phyloP scores from a whole-genome alignment of 2,797 vertebrate genomes.

The Paratrypauchen microcephalus region DNA sequence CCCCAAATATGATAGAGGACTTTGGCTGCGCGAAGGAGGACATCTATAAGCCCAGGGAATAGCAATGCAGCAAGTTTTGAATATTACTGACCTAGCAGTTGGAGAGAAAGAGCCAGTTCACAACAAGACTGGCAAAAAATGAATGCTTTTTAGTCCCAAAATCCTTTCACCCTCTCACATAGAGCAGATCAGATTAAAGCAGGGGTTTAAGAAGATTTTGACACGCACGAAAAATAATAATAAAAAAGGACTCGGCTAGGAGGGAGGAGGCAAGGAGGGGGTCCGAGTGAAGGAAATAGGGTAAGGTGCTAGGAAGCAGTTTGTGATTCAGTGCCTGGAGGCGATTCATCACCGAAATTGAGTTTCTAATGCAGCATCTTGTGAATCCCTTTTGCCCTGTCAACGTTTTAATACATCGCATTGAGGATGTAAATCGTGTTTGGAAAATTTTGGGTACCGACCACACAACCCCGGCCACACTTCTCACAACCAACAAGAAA shows the following conservation, averaged over 20 bases:
- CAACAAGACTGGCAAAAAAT: conserved; percentile 90
- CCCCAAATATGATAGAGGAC: conserved; percentile 54
- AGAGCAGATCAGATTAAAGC: conserved; percentile 99
- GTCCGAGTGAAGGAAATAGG: conserved; percentile 82
- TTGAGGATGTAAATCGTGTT: conserved; percentile 99
- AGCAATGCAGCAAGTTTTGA: conserved; percentile 91
- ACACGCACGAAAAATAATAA: conserved; percentile 73
- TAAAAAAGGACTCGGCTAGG: conserved; percentile 75
- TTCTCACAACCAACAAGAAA: conserved; percentile 18
- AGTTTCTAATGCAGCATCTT: conserved; percentile 99
- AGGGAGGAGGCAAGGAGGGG: conserved; percentile 57
- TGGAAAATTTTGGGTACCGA: conserved; percentile 78
- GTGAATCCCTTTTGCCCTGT: conserved; percentile 99
- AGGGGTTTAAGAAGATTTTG: conserved; percentile 99
- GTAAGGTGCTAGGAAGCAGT: conserved; percentile 81
- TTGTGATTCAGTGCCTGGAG: conserved; percentile 99
- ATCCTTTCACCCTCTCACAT: conserved; percentile 99
- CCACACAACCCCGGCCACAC: conserved; percentile 62
- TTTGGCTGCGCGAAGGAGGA: conserved; percentile 56
- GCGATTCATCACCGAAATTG: conserved; percentile 99
- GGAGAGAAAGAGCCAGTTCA: conserved; percentile 89
- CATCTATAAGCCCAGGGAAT: conserved; percentile 59
- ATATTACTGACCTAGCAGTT: conserved; percentile 99
- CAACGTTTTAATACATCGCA: conserved; percentile 99
- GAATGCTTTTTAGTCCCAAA: conserved; percentile 97